phyloP scores from a whole-genome alignment of 1,140 invertebrate species.

The Drosophila arawakana region DNA sequence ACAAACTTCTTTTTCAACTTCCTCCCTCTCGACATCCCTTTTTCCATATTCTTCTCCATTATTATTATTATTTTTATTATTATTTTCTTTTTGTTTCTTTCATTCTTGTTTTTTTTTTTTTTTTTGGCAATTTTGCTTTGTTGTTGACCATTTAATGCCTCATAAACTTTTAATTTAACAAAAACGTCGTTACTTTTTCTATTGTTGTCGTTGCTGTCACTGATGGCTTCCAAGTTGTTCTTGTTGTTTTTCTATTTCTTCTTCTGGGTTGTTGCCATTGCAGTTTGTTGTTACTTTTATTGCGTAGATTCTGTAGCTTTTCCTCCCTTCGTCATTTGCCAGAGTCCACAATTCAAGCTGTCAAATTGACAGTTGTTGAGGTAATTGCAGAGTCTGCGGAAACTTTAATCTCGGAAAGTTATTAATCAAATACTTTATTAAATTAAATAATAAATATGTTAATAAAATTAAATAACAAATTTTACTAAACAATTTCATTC shows the following conservation, averaged over 20 bases:
- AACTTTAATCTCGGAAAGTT: slow-evolving; percentile 29
- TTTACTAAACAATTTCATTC: slow-evolving; percentile 31
- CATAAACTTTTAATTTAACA: slow-evolving; percentile 83
- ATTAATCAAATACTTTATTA: background rate
- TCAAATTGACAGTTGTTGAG: slow-evolving; percentile 74
- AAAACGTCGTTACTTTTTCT: slow-evolving; percentile 74
- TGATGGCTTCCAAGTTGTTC: background rate
- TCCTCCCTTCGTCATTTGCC: no score
- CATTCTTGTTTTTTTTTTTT: slow-evolving; percentile 31
- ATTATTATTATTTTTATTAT: slow-evolving; percentile 40
- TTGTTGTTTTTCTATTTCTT: background rate
- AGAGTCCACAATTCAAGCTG: slow-evolving; percentile 28
- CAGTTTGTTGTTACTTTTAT: slow-evolving; percentile 70
- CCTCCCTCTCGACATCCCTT: background rate
- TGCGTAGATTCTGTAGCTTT: slow-evolving; percentile 35
- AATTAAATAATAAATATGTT: background rate
- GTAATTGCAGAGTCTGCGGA: slow-evolving; percentile 48
- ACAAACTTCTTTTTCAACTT: slow-evolving; percentile 27
- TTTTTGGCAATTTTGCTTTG: slow-evolving; percentile 78
- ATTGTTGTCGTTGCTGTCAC: slow-evolving; percentile 27
- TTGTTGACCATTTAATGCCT: slow-evolving; percentile 81
- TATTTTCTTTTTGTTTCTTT: slow-evolving; percentile 20
- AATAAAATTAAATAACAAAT: background rate
- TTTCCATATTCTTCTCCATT: slow-evolving; percentile 26
- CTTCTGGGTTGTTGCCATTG: slow-evolving; percentile 39